Percentiles rank a stretch among this genome's conserved stretches.
Conservation (phyloP, 2,797 vertebrate species). For the Melanogrammus aeglefinus region DNA sequence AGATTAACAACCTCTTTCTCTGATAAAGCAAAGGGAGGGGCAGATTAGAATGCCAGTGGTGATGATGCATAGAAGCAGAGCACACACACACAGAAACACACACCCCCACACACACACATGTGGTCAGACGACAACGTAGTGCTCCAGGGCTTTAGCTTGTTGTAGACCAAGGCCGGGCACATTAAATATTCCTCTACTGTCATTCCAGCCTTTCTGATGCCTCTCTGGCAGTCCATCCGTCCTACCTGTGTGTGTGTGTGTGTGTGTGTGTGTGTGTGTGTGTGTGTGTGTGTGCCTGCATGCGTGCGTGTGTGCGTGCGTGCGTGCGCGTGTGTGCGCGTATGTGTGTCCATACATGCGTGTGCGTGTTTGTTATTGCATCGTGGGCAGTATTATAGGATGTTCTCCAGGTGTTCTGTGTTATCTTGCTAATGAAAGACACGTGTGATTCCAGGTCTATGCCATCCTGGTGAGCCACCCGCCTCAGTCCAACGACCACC, state of each 20-base stretch:
- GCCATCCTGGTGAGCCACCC: slow-evolving; percentile 99
- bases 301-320: not conserved
- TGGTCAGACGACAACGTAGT: not conserved
- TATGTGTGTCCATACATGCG: not conserved
- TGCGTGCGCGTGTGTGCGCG: not conserved
- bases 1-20: slow-evolving; percentile 22
- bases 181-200: slow-evolving; percentile 3
- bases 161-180: not conserved
- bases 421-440: not conserved
- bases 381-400: not conserved
- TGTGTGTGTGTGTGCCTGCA: not conserved
- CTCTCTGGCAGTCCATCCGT: not conserved
- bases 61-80: slow-evolving; percentile 3
- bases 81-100: not conserved
- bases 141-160: not conserved
- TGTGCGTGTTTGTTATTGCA: not conserved
- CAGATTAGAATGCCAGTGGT: slow-evolving; percentile 18
- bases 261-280: not conserved
- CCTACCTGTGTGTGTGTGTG: not conserved
- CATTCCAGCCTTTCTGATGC: not conserved
- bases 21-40: not conserved
- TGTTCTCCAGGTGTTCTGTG: not conserved
- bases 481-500: slow-evolving; percentile 95
- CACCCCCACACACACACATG: not conserved
- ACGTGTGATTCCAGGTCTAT: slow-evolving; percentile 82